Percentiles rank a stretch among this genome's conserved stretches.
phyloP scores from a whole-genome alignment of 2,797 vertebrate species.

The Taenioides sp. region DNA sequence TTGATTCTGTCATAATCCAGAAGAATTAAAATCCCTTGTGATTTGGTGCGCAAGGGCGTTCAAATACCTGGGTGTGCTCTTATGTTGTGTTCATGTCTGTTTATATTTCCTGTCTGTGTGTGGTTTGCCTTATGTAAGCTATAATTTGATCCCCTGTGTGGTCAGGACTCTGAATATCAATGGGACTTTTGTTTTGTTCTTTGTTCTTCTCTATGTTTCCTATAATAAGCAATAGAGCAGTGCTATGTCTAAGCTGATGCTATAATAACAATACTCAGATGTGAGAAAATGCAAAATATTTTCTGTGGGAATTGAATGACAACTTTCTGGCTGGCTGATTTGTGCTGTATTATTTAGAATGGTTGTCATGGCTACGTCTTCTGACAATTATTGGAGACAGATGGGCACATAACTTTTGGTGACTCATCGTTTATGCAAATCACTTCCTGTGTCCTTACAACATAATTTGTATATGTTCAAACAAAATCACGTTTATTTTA shows the following conservation, averaged over 20 bases:
- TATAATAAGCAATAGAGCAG: not conserved
- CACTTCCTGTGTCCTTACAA: not conserved
- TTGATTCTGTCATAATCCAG: too few relatives aligned
- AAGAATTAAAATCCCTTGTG: too few relatives aligned
- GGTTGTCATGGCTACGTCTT: not conserved
- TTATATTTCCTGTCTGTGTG: too few relatives aligned
- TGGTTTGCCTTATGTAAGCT: too few relatives aligned
- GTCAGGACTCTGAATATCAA: too few relatives aligned
- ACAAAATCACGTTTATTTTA: not conserved
- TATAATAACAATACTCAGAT: not conserved
- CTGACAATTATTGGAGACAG: not conserved
- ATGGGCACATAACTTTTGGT: not conserved
- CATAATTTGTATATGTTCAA: not conserved
- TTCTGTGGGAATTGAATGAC: not conserved
- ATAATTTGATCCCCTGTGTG: too few relatives aligned
- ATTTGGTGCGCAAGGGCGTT: too few relatives aligned
- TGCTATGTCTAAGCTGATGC: not conserved
- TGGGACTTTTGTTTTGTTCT: too few relatives aligned
- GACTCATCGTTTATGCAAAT: conserved; percentile 3
- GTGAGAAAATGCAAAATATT: not conserved
- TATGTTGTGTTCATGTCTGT: too few relatives aligned
- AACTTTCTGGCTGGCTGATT: not conserved
- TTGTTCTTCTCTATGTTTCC: not conserved
- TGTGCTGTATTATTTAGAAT: not conserved
- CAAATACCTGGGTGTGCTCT: too few relatives aligned